A percentile compares a stretch with the other conserved stretches of the same genome.
phyloP scores from a whole-genome alignment of 2,113 vertebrate genomes.

The Pardalotus punctatus region DNA sequence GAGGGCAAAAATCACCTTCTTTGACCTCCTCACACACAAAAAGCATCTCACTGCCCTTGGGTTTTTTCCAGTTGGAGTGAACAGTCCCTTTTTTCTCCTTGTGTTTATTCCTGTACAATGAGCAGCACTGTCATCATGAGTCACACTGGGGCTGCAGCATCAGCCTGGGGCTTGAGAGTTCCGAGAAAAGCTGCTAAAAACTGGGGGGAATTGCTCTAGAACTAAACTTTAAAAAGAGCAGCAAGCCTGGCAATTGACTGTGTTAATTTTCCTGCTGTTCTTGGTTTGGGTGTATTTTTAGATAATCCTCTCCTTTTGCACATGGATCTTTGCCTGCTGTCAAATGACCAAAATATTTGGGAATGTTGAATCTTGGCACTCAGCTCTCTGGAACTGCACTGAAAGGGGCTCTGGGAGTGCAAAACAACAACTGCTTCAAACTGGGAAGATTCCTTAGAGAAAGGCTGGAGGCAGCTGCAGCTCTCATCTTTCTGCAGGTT shows the following conservation, averaged over 20 bases:
- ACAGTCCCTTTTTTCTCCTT: not conserved
- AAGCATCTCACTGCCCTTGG: not conserved
- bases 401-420: not conserved
- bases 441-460: not conserved
- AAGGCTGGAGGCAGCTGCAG: not conserved
- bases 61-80: not conserved
- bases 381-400: not conserved
- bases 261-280: not conserved
- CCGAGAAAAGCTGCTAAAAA: not conserved
- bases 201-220: not conserved
- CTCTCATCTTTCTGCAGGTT: not conserved
- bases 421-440: not conserved
- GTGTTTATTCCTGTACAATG: not conserved
- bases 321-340: not conserved
- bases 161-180: not conserved
- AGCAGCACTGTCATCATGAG: not conserved
- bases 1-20: not conserved
- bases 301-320: not conserved
- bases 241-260: not conserved
- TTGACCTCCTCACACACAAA: not conserved
- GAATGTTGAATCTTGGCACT: not conserved
- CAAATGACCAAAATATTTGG: not conserved
- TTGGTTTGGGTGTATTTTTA: not conserved
- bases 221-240: not conserved
- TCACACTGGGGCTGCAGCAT: not conserved